These are phyloP conservation scores for Poecilia latipinna DNA, from an alignment of 2,113 vertebrate genomes.

Conservation along the genomic window DNA sequence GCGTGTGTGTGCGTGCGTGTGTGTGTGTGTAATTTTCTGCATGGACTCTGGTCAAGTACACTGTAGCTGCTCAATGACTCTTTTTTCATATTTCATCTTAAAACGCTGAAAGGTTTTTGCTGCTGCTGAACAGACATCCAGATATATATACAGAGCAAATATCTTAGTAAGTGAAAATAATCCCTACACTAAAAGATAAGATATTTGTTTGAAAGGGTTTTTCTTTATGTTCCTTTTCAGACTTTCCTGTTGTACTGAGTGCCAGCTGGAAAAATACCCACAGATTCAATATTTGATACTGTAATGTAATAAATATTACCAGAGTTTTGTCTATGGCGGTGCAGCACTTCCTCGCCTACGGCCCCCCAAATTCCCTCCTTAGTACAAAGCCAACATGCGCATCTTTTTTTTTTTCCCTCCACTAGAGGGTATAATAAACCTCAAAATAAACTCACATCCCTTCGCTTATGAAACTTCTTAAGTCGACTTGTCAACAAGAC, in stretches of 20 bases:
- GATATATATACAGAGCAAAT: slow-evolving; percentile 60
- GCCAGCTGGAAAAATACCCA: slow-evolving; percentile 14
- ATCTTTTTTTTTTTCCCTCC: background rate
- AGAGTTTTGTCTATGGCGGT: slow-evolving; percentile 72
- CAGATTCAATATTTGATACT: background rate
- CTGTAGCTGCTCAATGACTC: slow-evolving; percentile 59
- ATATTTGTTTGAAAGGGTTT: slow-evolving; percentile 37
- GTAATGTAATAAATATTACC: slow-evolving; percentile 79
- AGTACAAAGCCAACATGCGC: slow-evolving; percentile 81
- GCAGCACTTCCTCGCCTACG: slow-evolving; percentile 84
- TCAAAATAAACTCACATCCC: slow-evolving; percentile 12
- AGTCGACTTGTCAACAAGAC: background rate
- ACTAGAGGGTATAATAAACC: slow-evolving; percentile 6
- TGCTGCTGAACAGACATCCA: slow-evolving; percentile 61
- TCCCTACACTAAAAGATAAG: slow-evolving; percentile 16
- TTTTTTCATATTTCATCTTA: slow-evolving; percentile 53
- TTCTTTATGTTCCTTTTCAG: slow-evolving; percentile 13
- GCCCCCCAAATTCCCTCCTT: slow-evolving; percentile 90
- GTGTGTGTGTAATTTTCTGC: slow-evolving; percentile 25
- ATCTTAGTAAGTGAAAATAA: slow-evolving; percentile 20
- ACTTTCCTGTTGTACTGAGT: slow-evolving; percentile 21
- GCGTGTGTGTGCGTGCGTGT: slow-evolving; percentile 16
- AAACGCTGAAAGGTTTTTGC: slow-evolving; percentile 63
- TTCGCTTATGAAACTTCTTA: background rate
- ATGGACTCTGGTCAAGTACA: slow-evolving; percentile 38